Percentiles rank a stretch among this genome's conserved stretches.
phyloP scores from a whole-genome alignment of 1,140 invertebrate genomes.

The Diabrotica virgifera region DNA sequence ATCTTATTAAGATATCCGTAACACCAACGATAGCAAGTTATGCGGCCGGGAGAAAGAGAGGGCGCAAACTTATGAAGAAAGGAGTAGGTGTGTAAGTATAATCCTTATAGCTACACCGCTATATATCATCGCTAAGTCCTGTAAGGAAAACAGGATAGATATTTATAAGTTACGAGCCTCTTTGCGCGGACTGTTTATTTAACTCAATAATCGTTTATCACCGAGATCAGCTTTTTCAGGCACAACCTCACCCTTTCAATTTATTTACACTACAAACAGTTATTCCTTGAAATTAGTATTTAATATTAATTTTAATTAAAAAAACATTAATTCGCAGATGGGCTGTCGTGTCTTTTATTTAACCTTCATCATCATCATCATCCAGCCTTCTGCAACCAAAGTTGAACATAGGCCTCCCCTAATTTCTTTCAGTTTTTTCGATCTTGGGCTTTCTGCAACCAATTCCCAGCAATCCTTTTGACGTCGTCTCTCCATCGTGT shows the following conservation, averaged over 20 bases:
- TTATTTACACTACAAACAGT: too few species aligned
- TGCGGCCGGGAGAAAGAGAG: slow-evolving; percentile 39
- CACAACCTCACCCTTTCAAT: background rate
- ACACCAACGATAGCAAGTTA: slow-evolving; percentile 46
- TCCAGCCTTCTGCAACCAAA: too few species aligned
- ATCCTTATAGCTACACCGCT: slow-evolving; percentile 50
- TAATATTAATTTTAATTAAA: too few species aligned
- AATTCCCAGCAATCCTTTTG: too few species aligned
- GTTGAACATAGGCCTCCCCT: too few species aligned
- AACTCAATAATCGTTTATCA: slow-evolving; percentile 51
- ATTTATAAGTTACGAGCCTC: slow-evolving; percentile 49
- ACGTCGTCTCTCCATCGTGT: too few species aligned
- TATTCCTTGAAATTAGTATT: too few species aligned
- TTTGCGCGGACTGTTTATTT: slow-evolving; percentile 47
- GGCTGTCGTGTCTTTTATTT: too few species aligned
- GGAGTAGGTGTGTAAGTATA: slow-evolving; percentile 48
- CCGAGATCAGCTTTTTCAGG: slow-evolving; percentile 33
- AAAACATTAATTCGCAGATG: too few species aligned
- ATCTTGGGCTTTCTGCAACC: too few species aligned
- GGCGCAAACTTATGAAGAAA: slow-evolving; percentile 50
- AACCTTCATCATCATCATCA: too few species aligned
- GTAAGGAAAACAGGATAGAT: slow-evolving; percentile 51
- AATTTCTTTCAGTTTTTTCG: too few species aligned
- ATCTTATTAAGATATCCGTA: slow-evolving; percentile 69
- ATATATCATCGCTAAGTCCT: slow-evolving; percentile 50